Evolutionary conservation across 2,888 invertebrate species (phyloP).

Genomic region (Epinotia nisella): DNA sequence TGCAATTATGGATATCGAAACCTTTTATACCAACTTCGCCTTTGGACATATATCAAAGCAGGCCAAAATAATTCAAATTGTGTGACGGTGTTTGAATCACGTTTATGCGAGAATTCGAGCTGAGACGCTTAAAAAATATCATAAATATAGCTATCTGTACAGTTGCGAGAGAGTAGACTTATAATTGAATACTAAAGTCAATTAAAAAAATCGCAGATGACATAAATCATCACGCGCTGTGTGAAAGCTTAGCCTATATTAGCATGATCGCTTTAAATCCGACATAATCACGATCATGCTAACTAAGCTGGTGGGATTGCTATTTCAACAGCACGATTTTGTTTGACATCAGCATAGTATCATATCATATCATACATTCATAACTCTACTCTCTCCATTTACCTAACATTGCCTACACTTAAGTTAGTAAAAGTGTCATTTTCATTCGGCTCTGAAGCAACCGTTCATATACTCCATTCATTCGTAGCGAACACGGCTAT

Average conservation of each 20-base stretch:
- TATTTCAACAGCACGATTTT: too few relatives aligned
- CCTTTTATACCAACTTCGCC: too few relatives aligned
- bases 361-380: too few relatives aligned
- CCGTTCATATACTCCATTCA: background rate
- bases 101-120: conserved; percentile 15
- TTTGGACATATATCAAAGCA: too few relatives aligned
- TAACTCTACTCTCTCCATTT: conserved; percentile 22
- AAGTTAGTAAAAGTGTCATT: conserved; percentile 7
- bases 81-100: background rate
- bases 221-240: too few relatives aligned
- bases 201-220: background rate
- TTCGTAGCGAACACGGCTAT: background rate
- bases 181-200: background rate
- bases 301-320: too few relatives aligned
- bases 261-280: too few relatives aligned
- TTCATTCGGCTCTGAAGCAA: background rate
- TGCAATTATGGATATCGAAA: background rate
- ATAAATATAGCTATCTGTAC: conserved; percentile 31
- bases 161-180: conserved; percentile 5
- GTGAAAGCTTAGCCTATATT: too few relatives aligned
- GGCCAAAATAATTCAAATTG: background rate
- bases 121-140: background rate
- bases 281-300: too few relatives aligned
- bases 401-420: conserved; percentile 25
- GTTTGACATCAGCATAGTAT: background rate